Base-by-base conservation (phyloP, 2,888 invertebrate genomes). In the Polydesmus complanatus region DNA sequence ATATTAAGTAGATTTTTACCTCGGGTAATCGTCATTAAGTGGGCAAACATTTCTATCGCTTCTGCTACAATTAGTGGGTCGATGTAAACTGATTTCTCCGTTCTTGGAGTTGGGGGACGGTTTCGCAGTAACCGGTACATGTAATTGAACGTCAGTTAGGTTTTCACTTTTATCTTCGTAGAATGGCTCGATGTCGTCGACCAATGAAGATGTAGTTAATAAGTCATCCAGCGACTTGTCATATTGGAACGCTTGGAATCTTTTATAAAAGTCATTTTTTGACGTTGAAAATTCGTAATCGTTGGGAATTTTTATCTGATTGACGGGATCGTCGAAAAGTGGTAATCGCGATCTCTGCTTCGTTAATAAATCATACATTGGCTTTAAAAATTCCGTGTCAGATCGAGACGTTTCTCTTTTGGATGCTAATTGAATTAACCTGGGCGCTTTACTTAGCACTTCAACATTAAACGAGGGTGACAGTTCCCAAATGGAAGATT, bases 391-490 rank as follows among this genome's bases (percentile, higher is more conserved):
- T 37, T 37, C 37, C 8, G 37, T 37, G 14, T 8, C 37, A 37
- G 8, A 8, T 14, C 37, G 5, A 14, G 37, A 5, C 5, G 14
- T 37, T 27, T 60, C 60, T n/a, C 60, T 22, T 54, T 47, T 60
- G 48, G 54, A 37, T 5, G 60, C 54, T 5, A 60, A 22, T 26
- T 60, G 60, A 8, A 61, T 22, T 23, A 22, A 22, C 27, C 50
- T 57, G 0, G 61, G 61, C 11, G 61, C 61, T 27, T 52, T 51
- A 27, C 52, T 52, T 14, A 18, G 52, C 21, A 61, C 61, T 47
- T 61, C 61, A 11, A 61, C 57, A 47, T 61, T 61, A 48, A 61
- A 57, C 8, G 61, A 61, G 1, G 60, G 48, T 11, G 60, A 60
- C 18, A 60, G 55, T 21, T 61, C 61, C 61, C 61, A 61, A 27